Percentiles rank a stretch among this genome's conserved stretches.
Evolutionary conservation across 2,113 vertebrate genomes (phyloP).

Genomic region (Azemiops feae): DNA sequence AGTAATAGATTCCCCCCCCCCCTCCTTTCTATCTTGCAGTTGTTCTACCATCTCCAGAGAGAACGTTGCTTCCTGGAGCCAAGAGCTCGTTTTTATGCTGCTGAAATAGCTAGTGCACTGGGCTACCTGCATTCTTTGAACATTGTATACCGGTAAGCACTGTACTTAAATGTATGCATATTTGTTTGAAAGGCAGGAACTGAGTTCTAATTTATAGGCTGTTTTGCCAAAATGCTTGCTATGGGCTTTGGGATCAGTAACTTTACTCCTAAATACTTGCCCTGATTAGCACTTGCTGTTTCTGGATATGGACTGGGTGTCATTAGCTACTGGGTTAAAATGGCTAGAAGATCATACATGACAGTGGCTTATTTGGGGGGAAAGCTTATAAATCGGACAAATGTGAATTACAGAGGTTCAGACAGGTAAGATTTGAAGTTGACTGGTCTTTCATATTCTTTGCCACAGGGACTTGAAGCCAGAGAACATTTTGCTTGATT

Average conservation of each 20-base stretch:
- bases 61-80: constrained; percentile 98
- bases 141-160: constrained; percentile 88
- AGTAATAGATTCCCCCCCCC: constrained; percentile 44
- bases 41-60: constrained; percentile 98
- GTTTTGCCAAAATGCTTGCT: neutral
- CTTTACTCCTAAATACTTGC: neutral
- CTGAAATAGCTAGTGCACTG: constrained; percentile 95
- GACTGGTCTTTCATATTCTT: constrained; percentile 10
- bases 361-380: neutral
- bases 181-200: neutral
- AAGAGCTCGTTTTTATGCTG: constrained; percentile 91
- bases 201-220: neutral
- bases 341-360: no score
- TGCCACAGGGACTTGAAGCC: constrained; percentile 88
- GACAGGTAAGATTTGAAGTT: neutral
- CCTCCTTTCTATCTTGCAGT: constrained; percentile 71
- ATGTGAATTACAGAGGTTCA: neutral
- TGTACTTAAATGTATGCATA: neutral
- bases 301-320: neutral
- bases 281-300: neutral
- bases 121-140: constrained; percentile 97
- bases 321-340: neutral
- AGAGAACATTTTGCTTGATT: constrained; percentile 96
- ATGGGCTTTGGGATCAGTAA: neutral
- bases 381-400: neutral